Evolutionary conservation across 2,113 vertebrate genomes (phyloP).

Genomic region (Leiothrix lutea): DNA sequence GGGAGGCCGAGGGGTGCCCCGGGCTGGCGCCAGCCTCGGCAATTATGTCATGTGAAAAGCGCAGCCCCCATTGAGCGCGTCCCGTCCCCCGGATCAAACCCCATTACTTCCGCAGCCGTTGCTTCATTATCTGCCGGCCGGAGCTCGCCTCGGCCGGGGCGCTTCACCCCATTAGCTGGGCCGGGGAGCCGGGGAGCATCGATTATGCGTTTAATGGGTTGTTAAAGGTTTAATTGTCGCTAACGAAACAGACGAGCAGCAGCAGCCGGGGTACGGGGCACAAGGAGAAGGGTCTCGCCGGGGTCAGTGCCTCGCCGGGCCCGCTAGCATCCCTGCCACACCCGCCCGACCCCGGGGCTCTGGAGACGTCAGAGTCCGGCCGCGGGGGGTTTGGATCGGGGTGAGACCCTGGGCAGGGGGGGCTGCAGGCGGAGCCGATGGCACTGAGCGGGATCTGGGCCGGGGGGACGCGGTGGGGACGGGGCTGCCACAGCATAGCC

Average conservation of each 20-base stretch:
- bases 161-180: constrained; percentile 76
- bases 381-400: not conserved
- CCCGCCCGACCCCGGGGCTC: not conserved
- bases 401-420: not conserved
- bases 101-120: constrained; percentile 87
- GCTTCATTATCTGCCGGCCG: constrained; percentile 77
- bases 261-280: not conserved
- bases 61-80: constrained; percentile 81
- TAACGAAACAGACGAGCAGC: constrained; percentile 65
- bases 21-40: constrained; percentile 76
- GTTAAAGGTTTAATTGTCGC: constrained; percentile 73
- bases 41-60: constrained; percentile 74
- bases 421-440: not conserved
- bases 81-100: constrained; percentile 77
- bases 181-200: constrained; percentile 69
- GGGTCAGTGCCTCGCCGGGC: not conserved
- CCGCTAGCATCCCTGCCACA: not conserved
- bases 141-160: constrained; percentile 70
- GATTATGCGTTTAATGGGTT: constrained; percentile 80
- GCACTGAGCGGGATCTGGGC: accelerated
- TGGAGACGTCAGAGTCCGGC: not conserved
- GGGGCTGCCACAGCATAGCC: not conserved
- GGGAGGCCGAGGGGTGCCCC: constrained; percentile 42
- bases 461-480: accelerated
- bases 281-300: not conserved